Percentiles rank a stretch among this genome's conserved stretches.
Conservation (phyloP, 2,888 invertebrate genomes). For the Marasmarcha lunaedactyla region DNA sequence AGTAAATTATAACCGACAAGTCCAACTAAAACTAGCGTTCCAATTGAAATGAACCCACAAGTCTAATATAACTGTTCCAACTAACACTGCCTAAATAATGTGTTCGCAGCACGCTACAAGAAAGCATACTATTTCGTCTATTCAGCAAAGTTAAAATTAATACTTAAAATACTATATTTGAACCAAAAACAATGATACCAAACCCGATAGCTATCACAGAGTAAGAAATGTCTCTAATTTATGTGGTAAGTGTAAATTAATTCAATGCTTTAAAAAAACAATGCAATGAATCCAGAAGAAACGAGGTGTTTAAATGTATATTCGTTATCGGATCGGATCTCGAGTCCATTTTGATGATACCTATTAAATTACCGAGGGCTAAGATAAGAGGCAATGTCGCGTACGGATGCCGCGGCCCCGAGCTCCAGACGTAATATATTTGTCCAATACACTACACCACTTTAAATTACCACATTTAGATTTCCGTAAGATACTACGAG, state of each 20-base stretch:
- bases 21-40: constrained; percentile 31
- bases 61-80: constrained; percentile 35
- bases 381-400: constrained; percentile 52
- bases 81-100: constrained; percentile 40
- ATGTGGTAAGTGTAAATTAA: too few species aligned
- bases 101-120: constrained; percentile 31
- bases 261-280: constrained; percentile 23
- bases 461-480: constrained; percentile 52
- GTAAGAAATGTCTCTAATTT: too few species aligned
- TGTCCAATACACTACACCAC: constrained; percentile 30
- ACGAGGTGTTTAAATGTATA: constrained; percentile 52
- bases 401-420: constrained; percentile 40
- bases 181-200: too few species aligned
- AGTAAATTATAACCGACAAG: constrained; percentile 14
- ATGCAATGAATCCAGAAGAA: constrained; percentile 46
- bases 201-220: too few species aligned
- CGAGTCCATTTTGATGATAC: constrained; percentile 51
- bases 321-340: constrained; percentile 63
- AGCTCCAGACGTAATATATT: constrained; percentile 9
- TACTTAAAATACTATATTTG: neutral
- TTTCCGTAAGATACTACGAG: constrained; percentile 36
- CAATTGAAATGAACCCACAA: constrained; percentile 42
- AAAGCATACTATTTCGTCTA: constrained; percentile 22
- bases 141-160: constrained; percentile 2
- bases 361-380: constrained; percentile 58